Percentiles rank a stretch among this genome's conserved stretches.
Evolutionary conservation across 92 coral and sea anemone genomes (phyloP).

Genomic region (Siderastrea radians): DNA sequence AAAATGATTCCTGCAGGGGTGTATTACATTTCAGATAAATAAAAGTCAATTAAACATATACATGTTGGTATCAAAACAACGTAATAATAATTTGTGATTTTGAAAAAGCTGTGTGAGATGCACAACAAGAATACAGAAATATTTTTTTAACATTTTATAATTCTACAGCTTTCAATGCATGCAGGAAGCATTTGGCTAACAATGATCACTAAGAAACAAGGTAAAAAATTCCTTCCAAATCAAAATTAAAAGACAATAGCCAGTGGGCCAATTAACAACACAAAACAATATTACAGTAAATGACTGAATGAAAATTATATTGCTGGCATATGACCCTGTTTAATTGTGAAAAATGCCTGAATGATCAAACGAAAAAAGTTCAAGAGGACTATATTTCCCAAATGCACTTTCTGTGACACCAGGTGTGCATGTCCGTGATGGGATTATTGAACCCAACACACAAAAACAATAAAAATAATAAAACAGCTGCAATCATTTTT

Average conservation of each 20-base stretch:
- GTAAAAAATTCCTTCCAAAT: not conserved
- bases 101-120: no score
- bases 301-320: not conserved
- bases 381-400: not conserved
- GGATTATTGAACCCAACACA: constrained; percentile 8
- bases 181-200: not conserved
- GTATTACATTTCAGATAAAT: no score
- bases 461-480: not conserved
- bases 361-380: not conserved
- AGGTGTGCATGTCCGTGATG: not conserved
- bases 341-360: not conserved
- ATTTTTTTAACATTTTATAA: no score
- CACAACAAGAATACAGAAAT: no score
- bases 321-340: not conserved
- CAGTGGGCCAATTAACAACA: constrained; percentile 5
- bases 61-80: no score
- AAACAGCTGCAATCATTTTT: constrained; percentile 27
- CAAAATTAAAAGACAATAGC: constrained; percentile 1
- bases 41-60: no score
- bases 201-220: not conserved
- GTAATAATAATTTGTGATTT: no score
- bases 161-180: not conserved
- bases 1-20: no score
- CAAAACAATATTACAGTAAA: not conserved
- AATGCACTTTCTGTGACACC: not conserved